phyloP scores from a whole-genome alignment of 2,888 invertebrate species.

The Clusia tigrina region DNA sequence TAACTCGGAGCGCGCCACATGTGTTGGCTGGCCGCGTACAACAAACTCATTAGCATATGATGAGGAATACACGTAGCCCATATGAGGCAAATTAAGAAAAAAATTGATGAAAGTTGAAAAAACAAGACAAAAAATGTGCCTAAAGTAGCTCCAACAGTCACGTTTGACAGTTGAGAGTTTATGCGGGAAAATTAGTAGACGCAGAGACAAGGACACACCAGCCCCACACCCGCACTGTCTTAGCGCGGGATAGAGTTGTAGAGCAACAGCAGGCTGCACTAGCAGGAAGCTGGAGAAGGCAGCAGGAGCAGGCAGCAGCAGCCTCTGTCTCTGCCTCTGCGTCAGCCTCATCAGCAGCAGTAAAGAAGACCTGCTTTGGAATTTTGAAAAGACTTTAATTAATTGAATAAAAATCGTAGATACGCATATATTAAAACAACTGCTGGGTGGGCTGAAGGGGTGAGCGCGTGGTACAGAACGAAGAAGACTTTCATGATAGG shows the following conservation, averaged over 20 bases:
- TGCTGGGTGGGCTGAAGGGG: neutral
- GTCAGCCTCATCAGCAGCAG: no score
- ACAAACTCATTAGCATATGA: slow-evolving; percentile 10
- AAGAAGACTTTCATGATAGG: slow-evolving; percentile 1
- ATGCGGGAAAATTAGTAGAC: neutral
- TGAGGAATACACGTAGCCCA: no score
- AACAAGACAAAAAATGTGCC: slow-evolving; percentile 5
- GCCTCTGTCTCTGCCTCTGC: no score
- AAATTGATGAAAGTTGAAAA: neutral
- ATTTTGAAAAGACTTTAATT: slow-evolving; percentile 40
- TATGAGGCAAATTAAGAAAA: neutral
- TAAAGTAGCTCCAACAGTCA: slow-evolving; percentile 31
- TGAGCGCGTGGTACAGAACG: neutral
- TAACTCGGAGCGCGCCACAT: neutral
- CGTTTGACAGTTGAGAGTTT: slow-evolving; percentile 34
- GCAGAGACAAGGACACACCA: no score
- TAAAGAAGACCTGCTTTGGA: slow-evolving; percentile 33
- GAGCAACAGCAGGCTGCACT: no score
- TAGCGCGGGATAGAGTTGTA: no score
- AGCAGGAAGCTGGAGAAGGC: no score
- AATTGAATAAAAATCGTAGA: slow-evolving; percentile 38
- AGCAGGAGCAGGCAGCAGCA: no score
- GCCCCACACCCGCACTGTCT: no score
- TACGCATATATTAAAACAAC: slow-evolving; percentile 17
- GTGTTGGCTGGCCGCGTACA: neutral